Conservation (phyloP, 2,113 vertebrate genomes). For the Odocoileus virginianus region DNA sequence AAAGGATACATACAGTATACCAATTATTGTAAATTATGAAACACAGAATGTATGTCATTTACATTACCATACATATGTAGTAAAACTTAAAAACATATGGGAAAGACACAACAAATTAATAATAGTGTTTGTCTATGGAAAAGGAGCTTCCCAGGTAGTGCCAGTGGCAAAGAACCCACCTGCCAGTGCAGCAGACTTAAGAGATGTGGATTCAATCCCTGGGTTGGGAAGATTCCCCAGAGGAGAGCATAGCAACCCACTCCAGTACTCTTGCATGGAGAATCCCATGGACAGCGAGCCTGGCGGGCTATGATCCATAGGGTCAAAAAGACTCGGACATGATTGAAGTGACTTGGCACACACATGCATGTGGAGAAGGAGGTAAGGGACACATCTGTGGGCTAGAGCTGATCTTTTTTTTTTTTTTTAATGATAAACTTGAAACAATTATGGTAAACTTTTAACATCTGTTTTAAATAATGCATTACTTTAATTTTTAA, state of each 20-base stretch:
- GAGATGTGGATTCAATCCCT: not conserved
- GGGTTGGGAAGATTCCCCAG: not conserved
- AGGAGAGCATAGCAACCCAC: not conserved
- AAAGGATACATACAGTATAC: not conserved
- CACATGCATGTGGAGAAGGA: not conserved
- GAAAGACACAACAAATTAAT: not conserved
- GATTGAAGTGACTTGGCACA: not conserved
- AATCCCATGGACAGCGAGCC: not conserved
- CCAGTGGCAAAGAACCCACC: not conserved
- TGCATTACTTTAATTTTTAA: not conserved
- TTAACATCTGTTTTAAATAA: not conserved
- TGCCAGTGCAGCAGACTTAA: not conserved
- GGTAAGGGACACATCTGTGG: not conserved
- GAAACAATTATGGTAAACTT: not conserved
- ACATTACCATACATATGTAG: not conserved
- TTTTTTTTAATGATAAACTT: not conserved
- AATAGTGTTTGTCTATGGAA: not conserved
- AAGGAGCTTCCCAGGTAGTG: not conserved
- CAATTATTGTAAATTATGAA: not conserved
- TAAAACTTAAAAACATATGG: not conserved
- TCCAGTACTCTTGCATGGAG: not conserved
- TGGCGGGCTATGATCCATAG: fast-evolving
- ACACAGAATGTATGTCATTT: not conserved
- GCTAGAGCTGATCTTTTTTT: not conserved
- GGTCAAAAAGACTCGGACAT: not conserved